phyloP scores from a whole-genome alignment of 2,113 vertebrate genomes.

The Toxotes jaculatrix region DNA sequence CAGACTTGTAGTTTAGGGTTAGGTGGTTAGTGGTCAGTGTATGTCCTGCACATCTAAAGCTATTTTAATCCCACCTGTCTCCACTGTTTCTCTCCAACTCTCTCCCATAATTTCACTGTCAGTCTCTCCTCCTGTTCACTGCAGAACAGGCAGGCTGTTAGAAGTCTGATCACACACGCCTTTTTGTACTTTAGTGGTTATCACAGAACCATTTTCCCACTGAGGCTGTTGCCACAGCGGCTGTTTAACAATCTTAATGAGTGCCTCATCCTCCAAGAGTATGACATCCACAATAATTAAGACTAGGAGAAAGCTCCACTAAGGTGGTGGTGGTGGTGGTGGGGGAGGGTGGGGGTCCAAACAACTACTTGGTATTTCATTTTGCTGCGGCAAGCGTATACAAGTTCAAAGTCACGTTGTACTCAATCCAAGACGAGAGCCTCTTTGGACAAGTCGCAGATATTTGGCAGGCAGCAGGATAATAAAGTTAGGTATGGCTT shows the following conservation, averaged over 20 bases:
- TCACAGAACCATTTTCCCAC: conserved; percentile 54
- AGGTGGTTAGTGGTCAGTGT: neutral
- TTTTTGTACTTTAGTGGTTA: conserved; percentile 49
- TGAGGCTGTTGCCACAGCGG: conserved; percentile 16
- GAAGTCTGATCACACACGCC: conserved; percentile 56
- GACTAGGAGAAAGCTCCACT: conserved; percentile 37
- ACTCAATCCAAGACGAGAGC: conserved; percentile 14
- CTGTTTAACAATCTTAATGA: conserved; percentile 70
- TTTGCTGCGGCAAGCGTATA: conserved; percentile 46
- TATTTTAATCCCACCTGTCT: conserved; percentile 11
- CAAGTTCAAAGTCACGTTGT: conserved; percentile 60
- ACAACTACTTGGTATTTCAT: conserved; percentile 65
- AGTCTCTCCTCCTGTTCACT: conserved; percentile 28
- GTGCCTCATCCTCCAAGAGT: conserved; percentile 48
- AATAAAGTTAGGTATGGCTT: conserved; percentile 7
- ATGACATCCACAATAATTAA: conserved; percentile 67
- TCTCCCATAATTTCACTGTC: neutral
- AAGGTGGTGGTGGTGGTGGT: neutral
- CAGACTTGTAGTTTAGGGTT: neutral
- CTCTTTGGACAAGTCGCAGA: conserved; percentile 20
- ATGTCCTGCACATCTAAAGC: neutral
- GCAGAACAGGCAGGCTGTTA: conserved; percentile 25
- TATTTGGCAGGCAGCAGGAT: conserved; percentile 22
- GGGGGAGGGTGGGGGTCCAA: conserved; percentile 15
- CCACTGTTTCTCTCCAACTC: neutral